Evolutionary conservation across 2,113 vertebrate genomes (phyloP), one percentile per base, ranked within the genome.

Genomic region (pig (Sus scrofa)): DNA sequence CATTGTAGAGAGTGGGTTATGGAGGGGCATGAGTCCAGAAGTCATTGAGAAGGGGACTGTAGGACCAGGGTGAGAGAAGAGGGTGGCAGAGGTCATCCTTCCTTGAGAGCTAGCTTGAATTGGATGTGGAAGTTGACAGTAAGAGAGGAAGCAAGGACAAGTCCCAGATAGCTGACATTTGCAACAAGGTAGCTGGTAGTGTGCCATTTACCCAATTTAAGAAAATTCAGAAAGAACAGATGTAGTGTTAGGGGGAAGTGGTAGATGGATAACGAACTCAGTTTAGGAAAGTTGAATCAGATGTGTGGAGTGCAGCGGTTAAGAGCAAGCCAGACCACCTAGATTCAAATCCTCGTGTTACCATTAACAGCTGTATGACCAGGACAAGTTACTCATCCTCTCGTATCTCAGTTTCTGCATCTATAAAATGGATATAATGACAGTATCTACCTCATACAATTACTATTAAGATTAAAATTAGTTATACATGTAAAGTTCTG

Each of bases 381-480:
- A 71, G 13, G 34, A 19, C 34, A 71, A 65, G 67, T 62, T 19
- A 60, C 14, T 96, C 32, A 62, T 26, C 6, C 16, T 89, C 58
- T 75, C 52, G 7, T 85, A 52, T 78, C 73, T 87, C 58, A 54
- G 37, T 52, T 86, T 74, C 44, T 44, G 7, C 50, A 34, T 65
- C 16, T 50, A 2, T 32, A 63, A 79, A 89, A n/a, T n/a, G 8
- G 18, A 6, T 15, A 70, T 70, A 58, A 44, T 79, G 73, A 78
- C 60, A 78, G 67, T n/a, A 24, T 37, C 34, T 70, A n/a, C 39
- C 20, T 75, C 34, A 65, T 58, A n/a, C 44, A 54, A 62, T 79
- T 44, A 75, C 74, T 67, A 27, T 70, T 77, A 96, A 81, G 63
- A 44, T 86, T 62, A 32, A 95, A 95, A 77, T 44, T 54, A 87